These are phyloP conservation scores for Epinotia bilunana DNA, from an alignment of 2,888 invertebrate species.

Conservation along the genomic window DNA sequence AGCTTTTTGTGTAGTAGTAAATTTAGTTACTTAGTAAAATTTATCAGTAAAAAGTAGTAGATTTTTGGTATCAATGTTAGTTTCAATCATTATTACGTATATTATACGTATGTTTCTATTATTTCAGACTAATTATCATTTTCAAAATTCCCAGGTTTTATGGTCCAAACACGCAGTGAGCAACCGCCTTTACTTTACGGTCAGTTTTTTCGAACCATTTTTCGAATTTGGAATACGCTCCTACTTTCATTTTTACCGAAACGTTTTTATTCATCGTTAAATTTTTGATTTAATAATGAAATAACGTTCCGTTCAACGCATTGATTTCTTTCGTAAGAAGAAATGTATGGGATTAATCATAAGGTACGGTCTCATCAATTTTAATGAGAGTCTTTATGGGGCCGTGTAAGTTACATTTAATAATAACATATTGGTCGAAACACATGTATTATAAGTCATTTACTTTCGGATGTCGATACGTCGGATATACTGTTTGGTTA, in stretches of 20 bases:
- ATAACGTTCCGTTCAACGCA: conserved; percentile 30
- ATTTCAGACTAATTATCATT: too few relatives aligned
- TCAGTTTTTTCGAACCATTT: conserved; percentile 34
- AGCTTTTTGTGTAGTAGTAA: too few relatives aligned
- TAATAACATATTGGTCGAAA: conserved; percentile 36
- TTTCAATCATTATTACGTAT: too few relatives aligned
- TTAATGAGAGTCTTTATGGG: conserved; percentile 56
- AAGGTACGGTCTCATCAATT: conserved; percentile 65
- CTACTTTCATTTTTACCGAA: conserved; percentile 55
- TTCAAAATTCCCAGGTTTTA: too few relatives aligned
- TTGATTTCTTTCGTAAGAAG: conserved; percentile 62
- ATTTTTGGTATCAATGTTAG: too few relatives aligned
- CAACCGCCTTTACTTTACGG: conserved; percentile 23
- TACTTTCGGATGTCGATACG: conserved; percentile 34
- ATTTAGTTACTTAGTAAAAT: too few relatives aligned
- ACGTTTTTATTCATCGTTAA: conserved; percentile 52
- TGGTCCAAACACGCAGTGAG: neutral
- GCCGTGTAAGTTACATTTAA: conserved; percentile 37
- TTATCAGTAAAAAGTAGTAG: too few relatives aligned
- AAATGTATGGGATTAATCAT: conserved; percentile 52
- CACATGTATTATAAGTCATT: conserved; percentile 27
- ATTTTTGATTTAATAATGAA: conserved; percentile 43
- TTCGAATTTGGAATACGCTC: conserved; percentile 31
- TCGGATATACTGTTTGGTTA: conserved; percentile 34
- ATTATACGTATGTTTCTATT: too few relatives aligned